Percentiles rank a stretch among this genome's conserved stretches.
These are phyloP conservation scores for Alloscopus bannaensis DNA, from an alignment of 2,888 invertebrate genomes.

Conservation along the genomic window DNA sequence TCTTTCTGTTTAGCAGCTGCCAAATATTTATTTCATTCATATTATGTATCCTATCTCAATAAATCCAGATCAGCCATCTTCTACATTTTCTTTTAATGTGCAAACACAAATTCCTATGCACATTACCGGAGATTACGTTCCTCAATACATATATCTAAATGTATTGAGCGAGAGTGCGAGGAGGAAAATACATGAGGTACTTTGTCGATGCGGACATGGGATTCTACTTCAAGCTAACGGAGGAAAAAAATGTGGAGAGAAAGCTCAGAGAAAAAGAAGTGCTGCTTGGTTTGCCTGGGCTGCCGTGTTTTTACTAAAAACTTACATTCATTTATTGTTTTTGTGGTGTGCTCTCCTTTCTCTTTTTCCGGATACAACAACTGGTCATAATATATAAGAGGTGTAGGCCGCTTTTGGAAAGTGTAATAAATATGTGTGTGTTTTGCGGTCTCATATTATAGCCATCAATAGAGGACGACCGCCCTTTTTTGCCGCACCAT, in stretches of 20 bases:
- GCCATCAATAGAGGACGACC: conserved; percentile 28
- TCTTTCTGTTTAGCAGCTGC: conserved; percentile 49
- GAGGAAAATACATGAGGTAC: conserved; percentile 23
- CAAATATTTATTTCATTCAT: conserved; percentile 71
- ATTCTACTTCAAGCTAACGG: neutral
- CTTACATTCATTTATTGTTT: conserved; percentile 49
- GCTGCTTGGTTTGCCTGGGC: neutral
- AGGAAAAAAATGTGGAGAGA: too few species aligned
- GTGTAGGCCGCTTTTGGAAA: too few species aligned
- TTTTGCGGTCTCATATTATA: conserved; percentile 26
- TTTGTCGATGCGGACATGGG: conserved; percentile 23
- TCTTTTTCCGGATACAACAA: too few species aligned
- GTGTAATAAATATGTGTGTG: too few species aligned
- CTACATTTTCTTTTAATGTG: conserved; percentile 59
- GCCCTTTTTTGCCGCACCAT: conserved; percentile 13
- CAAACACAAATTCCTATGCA: conserved; percentile 34
- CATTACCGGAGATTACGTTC: conserved; percentile 30
- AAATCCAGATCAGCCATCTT: conserved; percentile 69
- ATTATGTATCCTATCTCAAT: conserved; percentile 71
- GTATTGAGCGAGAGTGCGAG: neutral
- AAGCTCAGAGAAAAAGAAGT: neutral
- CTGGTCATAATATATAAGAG: too few species aligned
- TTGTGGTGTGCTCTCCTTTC: neutral
- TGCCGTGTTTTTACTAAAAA: neutral
- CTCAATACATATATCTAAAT: conserved; percentile 23